Base-by-base conservation (phyloP, 1,140 invertebrate genomes). In the Paraescarpia echinospica region DNA sequence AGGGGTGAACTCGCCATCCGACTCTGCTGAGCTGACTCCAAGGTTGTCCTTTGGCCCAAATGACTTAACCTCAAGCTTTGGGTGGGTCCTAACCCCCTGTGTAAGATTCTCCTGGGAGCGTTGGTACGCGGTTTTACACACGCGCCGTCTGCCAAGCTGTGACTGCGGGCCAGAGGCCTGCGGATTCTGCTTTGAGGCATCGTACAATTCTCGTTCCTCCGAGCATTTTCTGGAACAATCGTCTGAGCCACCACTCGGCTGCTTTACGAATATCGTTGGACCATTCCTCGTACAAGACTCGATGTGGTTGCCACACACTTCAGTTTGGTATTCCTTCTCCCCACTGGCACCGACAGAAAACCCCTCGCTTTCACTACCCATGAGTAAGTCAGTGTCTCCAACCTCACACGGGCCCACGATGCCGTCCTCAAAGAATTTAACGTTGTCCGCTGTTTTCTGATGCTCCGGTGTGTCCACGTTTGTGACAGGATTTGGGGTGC, bases 11-110 rank as follows among this genome's bases (percentile, higher is more conserved):
- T 95, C 94, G 31, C 91, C 93, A 33, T 95, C 95, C 31, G 96
- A 95, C 94, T 96, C 93, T 94, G 94, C 95, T 34, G 95, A 96
- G 91, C 95, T 95, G 51, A 95, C 94, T 41, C 94, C 94, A 90
- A 92, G 94, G 92, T 94, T 94, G 89, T 95, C 94, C 92, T 93
- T 93, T 59, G 88, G 27, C 90, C 91, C 35, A 22, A 59, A 35
- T 59, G 91, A 35, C 35, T 34, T 35, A 35, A 35, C 35, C 90
- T 41, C 90, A 41, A 33, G 41, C 35, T 91, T 59, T 41, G 91
- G 59, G 35, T 91, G 12, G 91, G 59, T 35, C 27, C 18, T 35
- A n/a, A 41, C 91, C 91, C 59, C 59, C 22, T 77, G 59, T 4
- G 59, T 31, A 2, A 77, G 59, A 77, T 77, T 77, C 59, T 77